A percentile compares a stretch with the other conserved stretches of the same genome.
Conservation (phyloP, 2,113 vertebrate genomes). For the Anthoscopus minutus region DNA sequence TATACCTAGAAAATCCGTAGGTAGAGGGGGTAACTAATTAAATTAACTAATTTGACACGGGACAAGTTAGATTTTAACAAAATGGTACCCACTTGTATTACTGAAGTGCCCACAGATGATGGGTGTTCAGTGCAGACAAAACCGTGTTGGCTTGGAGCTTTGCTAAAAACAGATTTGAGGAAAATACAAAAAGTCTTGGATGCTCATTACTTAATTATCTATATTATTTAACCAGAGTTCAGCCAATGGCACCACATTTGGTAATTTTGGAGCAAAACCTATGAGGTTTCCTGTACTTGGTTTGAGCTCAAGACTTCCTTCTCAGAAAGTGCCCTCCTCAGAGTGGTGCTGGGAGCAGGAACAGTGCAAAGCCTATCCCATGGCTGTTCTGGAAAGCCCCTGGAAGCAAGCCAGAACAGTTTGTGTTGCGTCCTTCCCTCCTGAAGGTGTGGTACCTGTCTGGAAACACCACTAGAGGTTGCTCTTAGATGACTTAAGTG, state of each 20-base stretch:
- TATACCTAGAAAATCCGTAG: not conserved
- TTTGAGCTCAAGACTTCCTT: not conserved
- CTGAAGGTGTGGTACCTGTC: not conserved
- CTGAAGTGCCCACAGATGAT: not conserved
- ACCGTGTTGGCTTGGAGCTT: not conserved
- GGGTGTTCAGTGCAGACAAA: not conserved
- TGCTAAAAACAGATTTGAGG: not conserved
- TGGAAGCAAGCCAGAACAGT: not conserved
- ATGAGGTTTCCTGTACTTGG: not conserved
- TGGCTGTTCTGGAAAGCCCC: not conserved
- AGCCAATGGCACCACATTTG: not conserved
- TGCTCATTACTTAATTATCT: not conserved
- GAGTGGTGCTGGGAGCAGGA: not conserved
- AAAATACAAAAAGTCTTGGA: not conserved
- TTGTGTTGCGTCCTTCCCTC: not conserved
- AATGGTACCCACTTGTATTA: not conserved
- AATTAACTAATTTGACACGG: not conserved
- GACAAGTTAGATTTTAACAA: not conserved
- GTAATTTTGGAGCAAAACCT: not conserved
- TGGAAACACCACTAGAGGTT: conserved; percentile 41
- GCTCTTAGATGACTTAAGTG: conserved; percentile 13
- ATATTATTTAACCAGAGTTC: not conserved
- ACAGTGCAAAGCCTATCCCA: not conserved
- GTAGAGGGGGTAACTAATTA: not conserved
- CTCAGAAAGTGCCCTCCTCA: not conserved